Base-by-base conservation (phyloP, 2,888 invertebrate species). In the Idaea biselata region DNA sequence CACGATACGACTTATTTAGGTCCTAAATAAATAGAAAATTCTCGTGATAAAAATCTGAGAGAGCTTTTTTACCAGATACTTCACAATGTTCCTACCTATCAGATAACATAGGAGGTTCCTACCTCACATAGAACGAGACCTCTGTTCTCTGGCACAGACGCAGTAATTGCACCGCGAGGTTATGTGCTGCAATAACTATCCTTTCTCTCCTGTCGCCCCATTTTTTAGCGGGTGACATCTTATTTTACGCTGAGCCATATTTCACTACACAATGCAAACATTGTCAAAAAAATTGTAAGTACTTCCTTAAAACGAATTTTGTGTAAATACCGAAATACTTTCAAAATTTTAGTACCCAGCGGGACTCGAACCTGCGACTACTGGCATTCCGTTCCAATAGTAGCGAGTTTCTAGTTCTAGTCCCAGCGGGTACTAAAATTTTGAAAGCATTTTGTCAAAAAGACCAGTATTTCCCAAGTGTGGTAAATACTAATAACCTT, bases 151-250 rank as follows among this genome's bases (percentile, higher is more conserved):
- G 44, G 58, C 75, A 75, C 75, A 76, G 72, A 70, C 73, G 61
- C 71, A 70, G 79, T 84, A 82, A 85, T 85, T 84, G 81, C 79
- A 78, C 69, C 73, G 66, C 73, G 73, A 70, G 70, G 74, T 73
- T 73, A 74, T 76, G 77, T 74, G 74, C 77, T 76, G 77, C 82
- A 79, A 81, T 82, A 85, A 82, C 82, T 83, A 86, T 84, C 84
- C 80, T 82, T 79, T 79, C 82, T 77, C 81, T 73, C 72, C 69
- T 71, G 69, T 64, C 68, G 69, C 73, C 75, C 79, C 79, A 83
- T 83, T 83, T 86, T 85, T 87, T 84, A 82, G 69, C 75, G 65
- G 77, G 77, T 83, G 84, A 86, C 85, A 85, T 80, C 84, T 83
- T 84, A 86, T 87, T 85, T 86, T 78, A 79, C 77, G 75, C 70